These are phyloP conservation scores for Sarcoramphus papa DNA, from an alignment of 2,797 vertebrate species.

Conservation along the genomic window DNA sequence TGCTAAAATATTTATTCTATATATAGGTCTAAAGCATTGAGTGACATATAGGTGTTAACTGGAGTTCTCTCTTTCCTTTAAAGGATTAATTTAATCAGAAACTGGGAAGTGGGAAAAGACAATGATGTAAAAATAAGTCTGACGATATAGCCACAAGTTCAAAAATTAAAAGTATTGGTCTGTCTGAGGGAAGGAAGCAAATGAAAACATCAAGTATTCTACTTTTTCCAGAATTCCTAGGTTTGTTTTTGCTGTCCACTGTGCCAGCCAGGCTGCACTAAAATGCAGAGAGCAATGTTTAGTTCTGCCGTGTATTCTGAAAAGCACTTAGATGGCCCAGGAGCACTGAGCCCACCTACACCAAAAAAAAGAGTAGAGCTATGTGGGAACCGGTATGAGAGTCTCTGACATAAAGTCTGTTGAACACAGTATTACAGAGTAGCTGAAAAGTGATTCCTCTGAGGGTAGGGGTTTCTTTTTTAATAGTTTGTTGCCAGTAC, in stretches of 20 bases:
- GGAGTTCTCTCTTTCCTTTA: neutral
- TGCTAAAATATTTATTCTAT: neutral
- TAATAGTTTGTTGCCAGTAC: neutral
- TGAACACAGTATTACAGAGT: neutral
- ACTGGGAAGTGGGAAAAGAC: neutral
- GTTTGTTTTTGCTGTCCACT: neutral
- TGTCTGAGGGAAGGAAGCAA: neutral
- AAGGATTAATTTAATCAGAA: neutral
- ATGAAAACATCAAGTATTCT: neutral
- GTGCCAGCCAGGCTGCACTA: neutral
- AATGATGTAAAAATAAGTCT: neutral
- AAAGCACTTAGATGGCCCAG: neutral
- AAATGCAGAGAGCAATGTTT: neutral
- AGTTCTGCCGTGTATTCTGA: neutral
- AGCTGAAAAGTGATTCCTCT: neutral
- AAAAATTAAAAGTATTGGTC: neutral
- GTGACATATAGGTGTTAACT: neutral
- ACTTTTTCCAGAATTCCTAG: neutral
- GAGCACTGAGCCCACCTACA: neutral
- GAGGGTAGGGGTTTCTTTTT: neutral
- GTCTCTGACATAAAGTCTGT: neutral
- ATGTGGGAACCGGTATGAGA: fast-evolving
- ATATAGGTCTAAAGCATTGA: neutral
- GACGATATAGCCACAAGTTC: neutral
- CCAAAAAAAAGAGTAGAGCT: neutral